Base-by-base conservation (phyloP, 2,888 invertebrate genomes). In the Aelia acuminata region DNA sequence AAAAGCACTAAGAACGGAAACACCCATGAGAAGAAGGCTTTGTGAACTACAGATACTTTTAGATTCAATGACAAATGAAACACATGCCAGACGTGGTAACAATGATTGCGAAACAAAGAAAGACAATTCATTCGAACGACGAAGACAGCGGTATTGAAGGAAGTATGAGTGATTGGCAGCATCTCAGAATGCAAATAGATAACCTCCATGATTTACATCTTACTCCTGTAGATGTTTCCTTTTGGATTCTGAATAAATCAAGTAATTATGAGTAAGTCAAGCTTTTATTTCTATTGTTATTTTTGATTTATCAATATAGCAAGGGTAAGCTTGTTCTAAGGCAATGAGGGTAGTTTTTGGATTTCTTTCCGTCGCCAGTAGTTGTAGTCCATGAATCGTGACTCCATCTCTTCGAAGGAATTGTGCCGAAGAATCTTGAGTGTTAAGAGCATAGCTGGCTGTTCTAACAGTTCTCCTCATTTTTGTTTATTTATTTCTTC, bases 181-280 rank as follows among this genome's bases (percentile, higher is more conserved):
- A 35, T 70, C 63, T 70, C 63, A 70, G 63, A 70, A 70, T 70
- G 63, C 35, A 35, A 70, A 70, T 70, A 1, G 31, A 70, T 70
- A 70, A 35, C 35, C 31, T 70, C 35, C 3, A 35, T 70, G 63
- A 70, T 70, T 70, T 35, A 70, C 63, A 35, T 20, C 63, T 70
- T 31, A 20, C 31, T 35, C 1, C 20, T 35, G 18, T 20, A 57
- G 26, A 13, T 13, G 31, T 70, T 70, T 35, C 35, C 31, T 70
- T 31, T 7, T 35, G 7, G 63, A 35, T 70, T 15, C 11, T 35
- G 11, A 63, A 31, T 1, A 57, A 26, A 5, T 3, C 3, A n/a
- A n/a, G n/a, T n/a, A n/a, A n/a, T n/a, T n/a, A n/a, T n/a, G n/a
- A n/a, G n/a, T n/a, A n/a, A n/a, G n/a, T n/a, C n/a, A n/a, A n/a